phyloP scores from a whole-genome alignment of 2,797 vertebrate species.

The Argyrosomus regius region DNA sequence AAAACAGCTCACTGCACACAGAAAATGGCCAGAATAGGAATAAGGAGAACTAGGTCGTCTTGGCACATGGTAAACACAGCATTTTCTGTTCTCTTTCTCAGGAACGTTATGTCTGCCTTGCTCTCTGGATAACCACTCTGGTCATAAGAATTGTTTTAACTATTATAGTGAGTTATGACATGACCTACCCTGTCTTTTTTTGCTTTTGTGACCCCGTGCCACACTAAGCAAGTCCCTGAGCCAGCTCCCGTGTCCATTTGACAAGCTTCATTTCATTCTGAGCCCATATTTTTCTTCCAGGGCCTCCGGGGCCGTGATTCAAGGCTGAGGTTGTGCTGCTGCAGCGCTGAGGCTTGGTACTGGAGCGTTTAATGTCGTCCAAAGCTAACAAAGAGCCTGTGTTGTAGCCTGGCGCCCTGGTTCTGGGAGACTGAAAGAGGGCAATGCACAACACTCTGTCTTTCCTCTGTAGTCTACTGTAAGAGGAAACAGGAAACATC shows the following conservation, averaged over 20 bases:
- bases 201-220: conserved; percentile 73
- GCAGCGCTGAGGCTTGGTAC: conserved; percentile 73
- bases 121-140: conserved; percentile 69
- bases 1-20: conserved; percentile 60
- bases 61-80: conserved; percentile 62
- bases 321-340: conserved; percentile 77
- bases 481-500: conserved; percentile 68
- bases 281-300: conserved; percentile 80
- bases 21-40: conserved; percentile 49
- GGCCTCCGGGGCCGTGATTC: conserved; percentile 76
- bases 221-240: conserved; percentile 69
- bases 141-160: conserved; percentile 75
- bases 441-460: conserved; percentile 71
- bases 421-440: conserved; percentile 82
- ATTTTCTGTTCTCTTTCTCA: conserved; percentile 62
- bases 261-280: conserved; percentile 82
- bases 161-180: conserved; percentile 68
- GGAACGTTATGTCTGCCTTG: conserved; percentile 69
- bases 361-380: conserved; percentile 82
- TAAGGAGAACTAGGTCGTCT: conserved; percentile 57
- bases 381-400: conserved; percentile 83
- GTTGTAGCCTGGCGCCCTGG: conserved; percentile 77
- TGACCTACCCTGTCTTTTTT: conserved; percentile 64
- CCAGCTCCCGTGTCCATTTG: conserved; percentile 81
- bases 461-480: conserved; percentile 61